Evolutionary conservation across 2,888 invertebrate genomes (phyloP).

Genomic region (Clepsis dumicolana): DNA sequence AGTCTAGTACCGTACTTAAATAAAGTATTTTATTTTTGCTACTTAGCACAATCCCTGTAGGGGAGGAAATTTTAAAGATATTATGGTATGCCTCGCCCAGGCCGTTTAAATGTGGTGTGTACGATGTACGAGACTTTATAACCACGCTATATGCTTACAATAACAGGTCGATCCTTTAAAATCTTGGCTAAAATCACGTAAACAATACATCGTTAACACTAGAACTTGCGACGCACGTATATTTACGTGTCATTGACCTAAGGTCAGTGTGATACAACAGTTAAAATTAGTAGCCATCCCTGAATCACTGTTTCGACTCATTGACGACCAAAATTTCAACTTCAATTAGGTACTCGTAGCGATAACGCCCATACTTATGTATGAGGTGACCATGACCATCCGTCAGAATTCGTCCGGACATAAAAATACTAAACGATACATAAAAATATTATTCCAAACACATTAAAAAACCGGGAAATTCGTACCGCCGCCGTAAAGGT

Average conservation of each 20-base stretch:
- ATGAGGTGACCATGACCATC: neutral
- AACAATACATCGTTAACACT: neutral
- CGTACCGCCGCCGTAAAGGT: no score
- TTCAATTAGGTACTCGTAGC: conserved; percentile 28
- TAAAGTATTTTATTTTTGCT: no score
- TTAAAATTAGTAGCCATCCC: neutral
- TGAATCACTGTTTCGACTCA: conserved; percentile 30
- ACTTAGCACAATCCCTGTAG: no score
- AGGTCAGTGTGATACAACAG: neutral
- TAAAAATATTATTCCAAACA: no score
- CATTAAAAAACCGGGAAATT: no score
- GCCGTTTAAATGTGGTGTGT: no score
- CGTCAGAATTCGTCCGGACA: neutral
- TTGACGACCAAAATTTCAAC: conserved; percentile 33
- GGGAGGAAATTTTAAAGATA: no score
- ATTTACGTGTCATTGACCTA: neutral
- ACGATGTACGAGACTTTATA: no score
- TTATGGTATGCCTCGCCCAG: no score
- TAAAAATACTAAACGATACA: neutral
- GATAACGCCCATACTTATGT: conserved; percentile 16
- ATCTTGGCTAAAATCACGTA: no score
- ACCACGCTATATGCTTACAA: no score
- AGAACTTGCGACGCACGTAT: neutral
- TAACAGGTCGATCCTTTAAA: no score
- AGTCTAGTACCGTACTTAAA: neutral